Percentiles rank a stretch among this genome's conserved stretches.
phyloP scores from a whole-genome alignment of 2,113 vertebrate genomes.

The Pseudopodoces humilis region DNA sequence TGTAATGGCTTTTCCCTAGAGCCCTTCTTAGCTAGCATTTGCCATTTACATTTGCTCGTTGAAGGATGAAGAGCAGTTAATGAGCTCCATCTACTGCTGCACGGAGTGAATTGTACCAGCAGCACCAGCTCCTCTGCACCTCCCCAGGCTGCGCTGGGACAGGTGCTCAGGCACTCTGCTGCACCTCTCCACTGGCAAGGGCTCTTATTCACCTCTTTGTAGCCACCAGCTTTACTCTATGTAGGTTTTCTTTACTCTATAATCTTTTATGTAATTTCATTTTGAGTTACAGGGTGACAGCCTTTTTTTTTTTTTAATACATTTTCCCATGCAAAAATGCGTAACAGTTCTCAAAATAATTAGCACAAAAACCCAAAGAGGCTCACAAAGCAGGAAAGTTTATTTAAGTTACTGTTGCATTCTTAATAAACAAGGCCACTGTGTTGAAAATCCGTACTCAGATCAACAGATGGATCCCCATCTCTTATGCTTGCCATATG shows the following conservation, averaged over 20 bases:
- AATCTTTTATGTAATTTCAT: not conserved
- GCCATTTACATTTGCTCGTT: not conserved
- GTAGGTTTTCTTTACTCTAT: not conserved
- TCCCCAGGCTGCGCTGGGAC: rapidly evolving
- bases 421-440: not conserved
- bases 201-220: not conserved
- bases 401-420: not conserved
- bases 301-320: rapidly evolving
- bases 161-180: not conserved
- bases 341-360: not conserved
- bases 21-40: not conserved
- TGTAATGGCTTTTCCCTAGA: not conserved
- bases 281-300: not conserved
- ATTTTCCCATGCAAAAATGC: not conserved
- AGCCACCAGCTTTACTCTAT: not conserved
- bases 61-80: not conserved
- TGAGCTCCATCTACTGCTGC: constrained; percentile 55
- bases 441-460: not conserved
- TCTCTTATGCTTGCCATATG: not conserved
- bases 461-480: not conserved
- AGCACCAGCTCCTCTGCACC: not conserved
- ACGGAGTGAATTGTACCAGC: not conserved
- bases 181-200: not conserved
- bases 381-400: not conserved
- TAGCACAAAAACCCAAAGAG: rapidly evolving